Conservation (phyloP, 2,888 invertebrate species). For the Lapara coniferarum region DNA sequence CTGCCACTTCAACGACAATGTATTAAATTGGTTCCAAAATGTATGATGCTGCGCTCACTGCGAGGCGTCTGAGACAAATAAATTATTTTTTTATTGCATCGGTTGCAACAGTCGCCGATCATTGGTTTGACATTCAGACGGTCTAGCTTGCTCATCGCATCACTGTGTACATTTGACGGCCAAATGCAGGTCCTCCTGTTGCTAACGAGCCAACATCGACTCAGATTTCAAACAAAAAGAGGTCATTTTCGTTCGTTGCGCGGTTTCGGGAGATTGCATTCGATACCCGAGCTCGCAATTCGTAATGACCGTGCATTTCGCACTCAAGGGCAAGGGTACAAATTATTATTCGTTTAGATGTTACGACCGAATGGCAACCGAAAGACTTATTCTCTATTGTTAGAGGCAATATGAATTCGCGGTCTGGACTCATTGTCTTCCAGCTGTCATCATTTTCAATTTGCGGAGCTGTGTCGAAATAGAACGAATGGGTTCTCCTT, state of each 20-base stretch:
- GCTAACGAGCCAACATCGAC: constrained; percentile 45
- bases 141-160: constrained; percentile 80
- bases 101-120: constrained; percentile 73
- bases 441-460: constrained; percentile 49
- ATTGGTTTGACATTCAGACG: constrained; percentile 84
- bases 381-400: constrained; percentile 56
- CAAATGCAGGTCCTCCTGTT: constrained; percentile 43
- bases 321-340: constrained; percentile 78
- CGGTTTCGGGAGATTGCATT: constrained; percentile 56
- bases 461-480: constrained; percentile 44
- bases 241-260: constrained; percentile 39
- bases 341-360: constrained; percentile 64
- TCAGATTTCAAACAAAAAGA: constrained; percentile 39
- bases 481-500: constrained; percentile 48
- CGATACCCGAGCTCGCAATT: constrained; percentile 62
- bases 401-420: constrained; percentile 53
- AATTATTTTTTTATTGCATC: constrained; percentile 81
- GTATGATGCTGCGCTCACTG: constrained; percentile 73
- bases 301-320: constrained; percentile 73
- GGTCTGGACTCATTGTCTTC: constrained; percentile 61
- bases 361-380: constrained; percentile 61
- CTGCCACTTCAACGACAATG: constrained; percentile 27
- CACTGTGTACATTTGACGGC: constrained; percentile 49
- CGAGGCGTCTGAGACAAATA: constrained; percentile 76
- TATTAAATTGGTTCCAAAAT: constrained; percentile 36